Conservation (phyloP, 2,888 invertebrate species). For the Eupithecia pulchellata region DNA sequence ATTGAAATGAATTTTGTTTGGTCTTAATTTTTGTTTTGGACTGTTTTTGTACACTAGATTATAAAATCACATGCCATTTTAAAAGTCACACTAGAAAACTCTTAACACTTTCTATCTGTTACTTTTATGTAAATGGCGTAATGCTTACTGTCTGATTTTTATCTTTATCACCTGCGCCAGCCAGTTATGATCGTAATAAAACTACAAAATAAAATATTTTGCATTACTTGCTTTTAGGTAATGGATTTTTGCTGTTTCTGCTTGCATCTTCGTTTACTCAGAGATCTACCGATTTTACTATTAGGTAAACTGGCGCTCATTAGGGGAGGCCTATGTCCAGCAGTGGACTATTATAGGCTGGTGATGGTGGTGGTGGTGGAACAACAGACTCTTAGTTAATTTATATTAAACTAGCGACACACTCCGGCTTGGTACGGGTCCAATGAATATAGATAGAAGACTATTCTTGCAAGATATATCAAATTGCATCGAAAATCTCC, state of each 20-base stretch:
- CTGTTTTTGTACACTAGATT: background rate
- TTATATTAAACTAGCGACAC: too few relatives aligned
- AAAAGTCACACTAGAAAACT: slow-evolving; percentile 34
- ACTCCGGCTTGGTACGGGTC: too few relatives aligned
- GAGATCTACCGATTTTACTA: background rate
- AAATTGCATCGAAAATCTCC: too few relatives aligned
- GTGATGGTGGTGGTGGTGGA: too few relatives aligned
- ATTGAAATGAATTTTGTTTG: background rate
- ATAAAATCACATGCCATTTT: background rate
- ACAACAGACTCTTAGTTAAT: too few relatives aligned
- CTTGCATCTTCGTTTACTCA: background rate
- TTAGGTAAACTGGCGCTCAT: background rate
- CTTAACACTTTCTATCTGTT: slow-evolving; percentile 46
- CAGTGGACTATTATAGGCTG: too few relatives aligned
- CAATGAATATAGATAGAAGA: too few relatives aligned
- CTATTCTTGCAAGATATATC: too few relatives aligned
- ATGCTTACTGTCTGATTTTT: slow-evolving; percentile 39
- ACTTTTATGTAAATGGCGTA: slow-evolving; percentile 42
- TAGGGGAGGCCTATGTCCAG: too few relatives aligned
- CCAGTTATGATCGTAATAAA: slow-evolving; percentile 4
- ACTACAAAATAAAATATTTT: slow-evolving; percentile 10
- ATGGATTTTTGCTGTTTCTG: background rate
- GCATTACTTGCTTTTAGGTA: slow-evolving; percentile 3
- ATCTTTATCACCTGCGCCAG: slow-evolving; percentile 23
- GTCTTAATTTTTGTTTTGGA: background rate